Conservation (phyloP, 2,888 invertebrate species). For the Dioctria rufipes region DNA sequence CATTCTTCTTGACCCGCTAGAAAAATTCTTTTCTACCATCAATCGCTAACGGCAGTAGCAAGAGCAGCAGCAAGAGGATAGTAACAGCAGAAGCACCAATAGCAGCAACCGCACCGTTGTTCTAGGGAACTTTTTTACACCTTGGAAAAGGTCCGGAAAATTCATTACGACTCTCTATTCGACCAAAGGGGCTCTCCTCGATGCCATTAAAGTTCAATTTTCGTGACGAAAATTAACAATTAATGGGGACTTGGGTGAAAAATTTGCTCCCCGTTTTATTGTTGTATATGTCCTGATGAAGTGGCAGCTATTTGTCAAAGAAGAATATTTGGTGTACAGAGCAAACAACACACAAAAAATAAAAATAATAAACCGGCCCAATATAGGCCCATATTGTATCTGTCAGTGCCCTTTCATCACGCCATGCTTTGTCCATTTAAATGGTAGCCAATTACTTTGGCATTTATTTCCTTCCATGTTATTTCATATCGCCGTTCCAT, state of each 20-base stretch:
- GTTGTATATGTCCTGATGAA: too few relatives aligned
- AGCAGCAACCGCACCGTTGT: neutral
- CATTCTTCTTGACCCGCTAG: too few relatives aligned
- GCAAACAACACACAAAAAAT: too few relatives aligned
- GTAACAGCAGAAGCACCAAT: neutral
- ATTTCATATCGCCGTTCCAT: too few relatives aligned
- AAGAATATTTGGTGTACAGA: neutral
- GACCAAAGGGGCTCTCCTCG: too few relatives aligned
- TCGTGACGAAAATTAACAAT: slow-evolving; percentile 34
- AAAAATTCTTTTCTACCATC: too few relatives aligned
- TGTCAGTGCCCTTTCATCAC: neutral
- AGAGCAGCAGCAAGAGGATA: too few relatives aligned
- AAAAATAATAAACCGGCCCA: neutral
- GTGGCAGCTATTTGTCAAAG: neutral
- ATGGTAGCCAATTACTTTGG: slow-evolving; percentile 18
- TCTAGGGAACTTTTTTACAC: neutral
- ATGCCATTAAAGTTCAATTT: slow-evolving; percentile 30
- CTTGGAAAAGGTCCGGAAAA: neutral
- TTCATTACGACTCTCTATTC: slow-evolving; percentile 12
- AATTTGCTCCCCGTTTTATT: slow-evolving; percentile 10
- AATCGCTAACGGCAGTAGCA: too few relatives aligned
- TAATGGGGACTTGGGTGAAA: neutral
- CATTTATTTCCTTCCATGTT: slow-evolving; percentile 5
- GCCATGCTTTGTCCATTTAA: neutral
- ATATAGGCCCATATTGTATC: slow-evolving; percentile 6